A percentile compares a stretch with the other conserved stretches of the same genome.
Conservation (phyloP, 2,888 invertebrate species). For the Melanargia galathea region DNA sequence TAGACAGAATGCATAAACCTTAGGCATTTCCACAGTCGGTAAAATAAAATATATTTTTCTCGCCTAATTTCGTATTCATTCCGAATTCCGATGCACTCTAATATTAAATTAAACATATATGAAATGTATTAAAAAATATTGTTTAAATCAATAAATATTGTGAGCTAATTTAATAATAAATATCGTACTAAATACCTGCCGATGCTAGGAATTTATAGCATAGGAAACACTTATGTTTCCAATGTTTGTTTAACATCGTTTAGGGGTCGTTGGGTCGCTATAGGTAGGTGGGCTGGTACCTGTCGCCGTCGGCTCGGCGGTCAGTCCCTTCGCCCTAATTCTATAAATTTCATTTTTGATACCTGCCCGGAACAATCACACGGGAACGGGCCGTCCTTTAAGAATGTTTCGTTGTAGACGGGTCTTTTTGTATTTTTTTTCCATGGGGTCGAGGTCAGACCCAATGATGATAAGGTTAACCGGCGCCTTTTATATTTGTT, state of each 20-base stretch:
- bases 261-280: slow-evolving; percentile 54
- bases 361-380: slow-evolving; percentile 72
- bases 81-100: too few species aligned
- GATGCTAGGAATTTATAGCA: too few species aligned
- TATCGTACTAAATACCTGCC: too few species aligned
- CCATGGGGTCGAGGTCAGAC: slow-evolving; percentile 44
- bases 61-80: too few species aligned
- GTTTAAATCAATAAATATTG: too few species aligned
- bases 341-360: slow-evolving; percentile 59
- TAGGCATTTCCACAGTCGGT: too few species aligned
- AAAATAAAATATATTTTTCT: too few species aligned
- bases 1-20: too few species aligned
- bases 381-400: slow-evolving; percentile 58
- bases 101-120: too few species aligned
- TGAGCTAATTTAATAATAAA: too few species aligned
- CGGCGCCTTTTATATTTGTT: slow-evolving; percentile 15
- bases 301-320: slow-evolving; percentile 60
- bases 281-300: slow-evolving; percentile 53
- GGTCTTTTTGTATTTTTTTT: slow-evolving; percentile 37
- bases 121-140: too few species aligned
- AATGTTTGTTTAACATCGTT: slow-evolving; percentile 52
- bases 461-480: slow-evolving; percentile 25
- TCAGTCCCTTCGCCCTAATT: slow-evolving; percentile 61
- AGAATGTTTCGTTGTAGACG: slow-evolving; percentile 32
- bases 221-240: background rate